Evolutionary conservation across 2,888 invertebrate genomes (phyloP), one percentile per base, ranked within the genome.

Genomic region (Nematopogon swammerdamellus): DNA sequence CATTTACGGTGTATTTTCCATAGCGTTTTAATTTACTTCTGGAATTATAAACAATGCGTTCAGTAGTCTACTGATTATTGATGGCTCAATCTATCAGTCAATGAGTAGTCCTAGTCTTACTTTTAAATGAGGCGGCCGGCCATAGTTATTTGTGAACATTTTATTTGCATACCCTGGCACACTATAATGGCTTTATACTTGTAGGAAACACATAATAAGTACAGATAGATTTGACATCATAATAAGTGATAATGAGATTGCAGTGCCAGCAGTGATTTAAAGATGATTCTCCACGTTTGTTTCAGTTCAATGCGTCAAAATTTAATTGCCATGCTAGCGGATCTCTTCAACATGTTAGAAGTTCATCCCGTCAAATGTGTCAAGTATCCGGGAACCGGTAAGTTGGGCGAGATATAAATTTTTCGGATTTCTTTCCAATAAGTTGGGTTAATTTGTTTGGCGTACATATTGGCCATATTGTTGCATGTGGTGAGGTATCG

Each of bases 271-370:
- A n/a, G n/a, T n/a, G n/a, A n/a, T n/a, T n/a, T n/a, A n/a, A n/a
- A n/a, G n/a, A n/a, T n/a, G n/a, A n/a, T n/a, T n/a, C n/a, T n/a
- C n/a, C n/a, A n/a, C n/a, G n/a, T n/a, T 53, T 52, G 58, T 82
- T 84, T 43, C 80, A 93, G 92, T 63, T 90, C 94, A 56, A 92
- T 95, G 91, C 89, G 90, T 68, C 89, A 91, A 66, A 96, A 96
- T 76, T 80, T 97, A 67, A 84, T 95, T 60, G 92, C 92, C 51
- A 89, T 97, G 80, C 82, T 97, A 59, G 94, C 96, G 52, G 97
- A 97, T 73, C 84, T 97, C 62, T 97, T 96, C 76, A 94, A 93
- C 72, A 84, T 92, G 62, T 83, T 96, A 67, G 97, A 97, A 82
- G 92, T 97, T 55, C 92, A 95, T 72, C 94, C 95, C 18, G 91